Percentiles rank a stretch among this genome's conserved stretches.
phyloP scores from a whole-genome alignment of 2,888 invertebrate species.

The Fragum sueziense region DNA sequence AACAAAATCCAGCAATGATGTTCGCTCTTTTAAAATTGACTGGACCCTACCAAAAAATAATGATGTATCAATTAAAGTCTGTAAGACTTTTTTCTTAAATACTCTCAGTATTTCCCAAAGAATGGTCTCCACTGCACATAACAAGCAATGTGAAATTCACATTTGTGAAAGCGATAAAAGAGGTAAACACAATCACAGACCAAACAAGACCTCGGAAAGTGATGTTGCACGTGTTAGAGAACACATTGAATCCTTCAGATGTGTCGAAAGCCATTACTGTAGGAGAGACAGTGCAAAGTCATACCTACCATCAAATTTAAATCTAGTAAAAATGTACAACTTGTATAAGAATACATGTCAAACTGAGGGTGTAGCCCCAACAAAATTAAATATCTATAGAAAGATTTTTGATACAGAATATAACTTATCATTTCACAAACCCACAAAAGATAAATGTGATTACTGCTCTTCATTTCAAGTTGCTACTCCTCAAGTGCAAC shows the following conservation, averaged over 20 bases:
- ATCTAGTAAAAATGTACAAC: constrained; percentile 33
- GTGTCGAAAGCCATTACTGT: constrained; percentile 54
- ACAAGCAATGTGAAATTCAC: neutral
- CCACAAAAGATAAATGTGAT: constrained; percentile 43
- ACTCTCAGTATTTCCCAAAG: constrained; percentile 2
- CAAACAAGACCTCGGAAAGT: constrained; percentile 1
- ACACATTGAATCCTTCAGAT: constrained; percentile 29
- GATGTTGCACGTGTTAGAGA: constrained; percentile 4
- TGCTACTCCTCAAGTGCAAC: constrained; percentile 12
- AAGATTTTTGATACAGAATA: constrained; percentile 38
- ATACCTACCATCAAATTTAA: constrained; percentile 28
- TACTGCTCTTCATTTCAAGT: constrained; percentile 20
- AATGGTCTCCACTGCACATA: constrained; percentile 1
- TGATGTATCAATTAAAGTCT: neutral
- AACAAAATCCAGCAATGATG: neutral
- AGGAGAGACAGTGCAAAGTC: constrained; percentile 22
- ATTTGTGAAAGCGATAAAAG: constrained; percentile 10
- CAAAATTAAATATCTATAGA: constrained; percentile 14
- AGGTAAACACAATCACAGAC: constrained; percentile 7
- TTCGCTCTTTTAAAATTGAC: neutral
- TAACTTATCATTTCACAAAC: constrained; percentile 37
- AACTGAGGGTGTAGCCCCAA: neutral
- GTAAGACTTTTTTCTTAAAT: constrained; percentile 13
- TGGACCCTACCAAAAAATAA: neutral
- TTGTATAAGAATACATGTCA: constrained; percentile 20